phyloP scores from a whole-genome alignment of 2,888 invertebrate species.

The Lamellibrachia satsuma region DNA sequence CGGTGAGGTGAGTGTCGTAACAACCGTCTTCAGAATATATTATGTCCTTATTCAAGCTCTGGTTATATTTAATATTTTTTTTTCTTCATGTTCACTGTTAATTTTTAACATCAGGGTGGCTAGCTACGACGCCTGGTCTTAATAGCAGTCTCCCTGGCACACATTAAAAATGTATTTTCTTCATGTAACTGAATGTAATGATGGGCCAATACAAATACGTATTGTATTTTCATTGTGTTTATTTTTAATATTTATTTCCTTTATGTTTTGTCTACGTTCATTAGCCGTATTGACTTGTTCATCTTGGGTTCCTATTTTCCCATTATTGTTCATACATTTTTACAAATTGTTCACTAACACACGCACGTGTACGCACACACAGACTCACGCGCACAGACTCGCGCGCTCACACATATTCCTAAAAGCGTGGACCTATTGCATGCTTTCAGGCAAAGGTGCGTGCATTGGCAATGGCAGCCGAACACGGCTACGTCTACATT shows the following conservation, averaged over 20 bases:
- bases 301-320: too few relatives aligned
- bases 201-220: too few relatives aligned
- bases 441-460: slow-evolving; percentile 74
- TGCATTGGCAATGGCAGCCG: slow-evolving; percentile 80
- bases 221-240: too few relatives aligned
- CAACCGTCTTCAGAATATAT: not conserved
- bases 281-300: too few relatives aligned
- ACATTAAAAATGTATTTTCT: too few relatives aligned
- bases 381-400: not conserved
- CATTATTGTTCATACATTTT: too few relatives aligned
- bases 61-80: not conserved
- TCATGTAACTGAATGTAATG: too few relatives aligned
- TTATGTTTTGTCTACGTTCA: too few relatives aligned
- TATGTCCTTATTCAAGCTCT: not conserved
- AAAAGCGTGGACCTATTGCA: not conserved
- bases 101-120: not conserved
- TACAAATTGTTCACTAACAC: too few relatives aligned
- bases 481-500: slow-evolving; percentile 80
- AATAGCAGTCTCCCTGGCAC: too few relatives aligned
- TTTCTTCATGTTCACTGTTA: not conserved
- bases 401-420: not conserved
- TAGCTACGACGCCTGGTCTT: too few relatives aligned
- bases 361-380: not conserved
- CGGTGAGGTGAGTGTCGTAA: slow-evolving; percentile 70
- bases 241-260: too few relatives aligned